Evolutionary conservation across 2,888 invertebrate species (phyloP).

Genomic region (Calameuta idolon): DNA sequence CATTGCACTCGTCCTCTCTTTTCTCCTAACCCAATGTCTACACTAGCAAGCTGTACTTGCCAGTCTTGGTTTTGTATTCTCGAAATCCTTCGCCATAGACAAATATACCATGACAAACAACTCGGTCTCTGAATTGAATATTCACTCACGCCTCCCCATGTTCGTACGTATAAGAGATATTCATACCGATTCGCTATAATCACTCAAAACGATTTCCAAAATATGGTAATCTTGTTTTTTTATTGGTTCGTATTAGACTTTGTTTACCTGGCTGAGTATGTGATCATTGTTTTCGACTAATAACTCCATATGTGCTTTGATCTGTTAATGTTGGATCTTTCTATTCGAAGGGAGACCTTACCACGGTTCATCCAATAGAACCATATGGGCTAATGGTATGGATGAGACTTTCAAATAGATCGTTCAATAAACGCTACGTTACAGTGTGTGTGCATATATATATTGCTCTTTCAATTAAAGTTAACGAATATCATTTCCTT

Average conservation of each 20-base stretch:
- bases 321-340: neutral
- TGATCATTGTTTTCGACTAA: neutral
- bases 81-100: neutral
- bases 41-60: neutral
- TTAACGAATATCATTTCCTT: neutral
- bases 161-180: neutral
- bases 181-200: neutral
- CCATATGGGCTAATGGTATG: neutral
- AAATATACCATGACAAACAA: neutral
- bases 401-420: neutral
- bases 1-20: neutral
- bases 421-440: neutral
- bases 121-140: neutral
- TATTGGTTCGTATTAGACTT: neutral
- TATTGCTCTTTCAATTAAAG: neutral
- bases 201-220: neutral
- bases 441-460: neutral
- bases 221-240: neutral
- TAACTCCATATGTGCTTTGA: neutral
- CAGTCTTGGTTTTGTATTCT: neutral
- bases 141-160: neutral
- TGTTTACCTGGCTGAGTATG: neutral
- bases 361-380: neutral
- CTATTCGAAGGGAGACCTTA: neutral
- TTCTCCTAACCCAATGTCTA: neutral